These are phyloP conservation scores for Poicephalus gulielmi DNA, from an alignment of 2,113 vertebrate species.

Conservation along the genomic window DNA sequence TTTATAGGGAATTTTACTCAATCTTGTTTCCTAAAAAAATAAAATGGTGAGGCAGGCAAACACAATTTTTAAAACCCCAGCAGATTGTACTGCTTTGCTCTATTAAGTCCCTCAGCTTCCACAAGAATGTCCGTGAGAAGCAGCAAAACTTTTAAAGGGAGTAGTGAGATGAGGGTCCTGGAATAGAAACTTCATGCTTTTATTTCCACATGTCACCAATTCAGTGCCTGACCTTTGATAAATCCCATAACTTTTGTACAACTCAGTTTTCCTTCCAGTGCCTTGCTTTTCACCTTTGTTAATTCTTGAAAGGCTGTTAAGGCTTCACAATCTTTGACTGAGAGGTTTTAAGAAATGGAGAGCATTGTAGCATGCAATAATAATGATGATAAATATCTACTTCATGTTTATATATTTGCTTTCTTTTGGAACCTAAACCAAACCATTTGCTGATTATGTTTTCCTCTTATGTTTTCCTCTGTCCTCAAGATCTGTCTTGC, in stretches of 20 bases:
- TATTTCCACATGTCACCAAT: not conserved
- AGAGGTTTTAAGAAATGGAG: not conserved
- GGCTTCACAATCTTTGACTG: not conserved
- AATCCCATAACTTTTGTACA: not conserved
- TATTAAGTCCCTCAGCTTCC: not conserved
- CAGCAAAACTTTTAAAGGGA: not conserved
- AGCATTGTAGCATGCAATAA: not conserved
- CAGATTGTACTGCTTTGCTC: not conserved
- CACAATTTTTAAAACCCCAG: not conserved
- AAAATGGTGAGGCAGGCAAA: not conserved
- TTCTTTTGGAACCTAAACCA: not conserved
- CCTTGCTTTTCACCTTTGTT: slow-evolving; percentile 10
- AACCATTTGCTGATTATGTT: not conserved
- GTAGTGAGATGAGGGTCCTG: not conserved
- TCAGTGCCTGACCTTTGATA: not conserved
- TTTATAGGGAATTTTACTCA: not conserved
- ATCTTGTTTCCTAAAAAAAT: not conserved
- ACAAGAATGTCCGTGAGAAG: not conserved
- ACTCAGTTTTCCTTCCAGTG: not conserved
- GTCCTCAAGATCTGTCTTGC: not conserved
- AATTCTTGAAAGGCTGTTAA: not conserved
- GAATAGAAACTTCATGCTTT: not conserved
- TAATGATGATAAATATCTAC: not conserved
- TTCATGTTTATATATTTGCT: not conserved
- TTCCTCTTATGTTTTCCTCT: not conserved